A percentile compares a stretch with the other conserved stretches of the same genome.
phyloP scores from a whole-genome alignment of 2,797 vertebrate species.

The Molossus molossus region DNA sequence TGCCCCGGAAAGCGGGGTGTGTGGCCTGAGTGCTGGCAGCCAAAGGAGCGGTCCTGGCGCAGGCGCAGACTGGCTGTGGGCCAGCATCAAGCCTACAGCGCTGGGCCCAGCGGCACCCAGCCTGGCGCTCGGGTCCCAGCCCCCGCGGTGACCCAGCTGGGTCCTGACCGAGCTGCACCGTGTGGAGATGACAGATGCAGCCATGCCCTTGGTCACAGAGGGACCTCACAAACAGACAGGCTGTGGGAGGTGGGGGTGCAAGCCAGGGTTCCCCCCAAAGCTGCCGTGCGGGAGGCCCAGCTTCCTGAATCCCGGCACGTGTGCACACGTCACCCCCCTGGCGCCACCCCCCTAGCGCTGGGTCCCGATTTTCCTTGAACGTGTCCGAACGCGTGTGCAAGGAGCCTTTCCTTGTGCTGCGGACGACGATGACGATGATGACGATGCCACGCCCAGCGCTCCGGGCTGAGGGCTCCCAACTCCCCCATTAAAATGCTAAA shows the following conservation, averaged over 20 bases:
- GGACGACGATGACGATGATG: not conserved
- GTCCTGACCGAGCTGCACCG: not conserved
- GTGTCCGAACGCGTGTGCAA: not conserved
- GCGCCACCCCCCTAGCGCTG: fast-evolving
- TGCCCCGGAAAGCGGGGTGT: not conserved
- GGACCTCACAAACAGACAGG: conserved; percentile 40
- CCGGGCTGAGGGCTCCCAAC: not conserved
- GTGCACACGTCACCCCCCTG: not conserved
- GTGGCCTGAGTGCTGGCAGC: not conserved
- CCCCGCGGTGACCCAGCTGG: not conserved
- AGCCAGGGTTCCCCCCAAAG: conserved; percentile 67
- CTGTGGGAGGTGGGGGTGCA: not conserved
- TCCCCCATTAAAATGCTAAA: not conserved
- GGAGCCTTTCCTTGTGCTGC: conserved; percentile 62
- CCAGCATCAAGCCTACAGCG: not conserved
- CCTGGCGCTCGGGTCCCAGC: not conserved
- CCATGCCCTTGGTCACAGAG: conserved; percentile 1
- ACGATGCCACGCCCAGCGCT: not conserved
- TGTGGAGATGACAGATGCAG: not conserved
- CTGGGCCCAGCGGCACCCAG: not conserved
- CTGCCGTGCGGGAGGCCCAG: conserved; percentile 73
- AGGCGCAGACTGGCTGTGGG: not conserved
- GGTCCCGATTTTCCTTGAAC: not conserved
- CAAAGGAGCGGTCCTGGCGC: not conserved
- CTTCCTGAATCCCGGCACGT: fast-evolving